Conservation (phyloP, 2,888 invertebrate genomes). For the Prosapia bicincta region DNA sequence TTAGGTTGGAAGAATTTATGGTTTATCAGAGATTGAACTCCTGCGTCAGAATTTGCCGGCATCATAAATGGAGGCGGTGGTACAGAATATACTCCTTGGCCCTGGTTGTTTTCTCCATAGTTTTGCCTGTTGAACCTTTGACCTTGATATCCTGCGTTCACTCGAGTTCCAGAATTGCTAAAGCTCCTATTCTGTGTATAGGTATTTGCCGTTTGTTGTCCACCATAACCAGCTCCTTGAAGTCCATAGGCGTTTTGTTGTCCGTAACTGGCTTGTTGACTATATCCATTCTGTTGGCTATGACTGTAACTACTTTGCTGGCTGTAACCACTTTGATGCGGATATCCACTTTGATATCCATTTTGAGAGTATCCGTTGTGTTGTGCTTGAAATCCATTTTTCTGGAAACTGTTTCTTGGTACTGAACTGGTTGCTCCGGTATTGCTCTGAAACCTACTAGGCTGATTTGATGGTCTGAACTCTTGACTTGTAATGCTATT, state of each 20-base stretch:
- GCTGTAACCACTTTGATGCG: not conserved
- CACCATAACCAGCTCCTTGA: conserved; percentile 30
- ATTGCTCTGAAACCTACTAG: conserved; percentile 17
- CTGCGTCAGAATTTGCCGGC: conserved; percentile 45
- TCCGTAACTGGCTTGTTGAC: conserved; percentile 22
- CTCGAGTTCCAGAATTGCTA: not conserved
- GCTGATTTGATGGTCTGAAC: conserved; percentile 16
- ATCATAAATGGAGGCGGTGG: conserved; percentile 23
- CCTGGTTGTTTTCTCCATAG: conserved; percentile 13
- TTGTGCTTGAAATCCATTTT: conserved; percentile 50
- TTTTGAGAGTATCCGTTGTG: conserved; percentile 18
- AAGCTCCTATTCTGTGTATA: conserved; percentile 23
- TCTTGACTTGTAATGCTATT: conserved; percentile 49
- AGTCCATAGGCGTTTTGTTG: conserved; percentile 30
- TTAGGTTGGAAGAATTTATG: conserved; percentile 73
- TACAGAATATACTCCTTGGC: conserved; percentile 26
- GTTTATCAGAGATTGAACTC: conserved; percentile 56
- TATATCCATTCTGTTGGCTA: conserved; percentile 20
- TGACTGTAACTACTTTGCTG: conserved; percentile 18
- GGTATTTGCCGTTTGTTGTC: conserved; percentile 16
- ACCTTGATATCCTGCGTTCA: conserved; percentile 42
- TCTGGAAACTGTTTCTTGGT: conserved; percentile 9
- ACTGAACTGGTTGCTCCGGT: not conserved
- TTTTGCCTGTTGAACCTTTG: conserved; percentile 42
- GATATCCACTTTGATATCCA: conserved; percentile 2